These are phyloP conservation scores for Fissipunctia ypsillon DNA, from an alignment of 2,888 invertebrate species.

Conservation along the genomic window DNA sequence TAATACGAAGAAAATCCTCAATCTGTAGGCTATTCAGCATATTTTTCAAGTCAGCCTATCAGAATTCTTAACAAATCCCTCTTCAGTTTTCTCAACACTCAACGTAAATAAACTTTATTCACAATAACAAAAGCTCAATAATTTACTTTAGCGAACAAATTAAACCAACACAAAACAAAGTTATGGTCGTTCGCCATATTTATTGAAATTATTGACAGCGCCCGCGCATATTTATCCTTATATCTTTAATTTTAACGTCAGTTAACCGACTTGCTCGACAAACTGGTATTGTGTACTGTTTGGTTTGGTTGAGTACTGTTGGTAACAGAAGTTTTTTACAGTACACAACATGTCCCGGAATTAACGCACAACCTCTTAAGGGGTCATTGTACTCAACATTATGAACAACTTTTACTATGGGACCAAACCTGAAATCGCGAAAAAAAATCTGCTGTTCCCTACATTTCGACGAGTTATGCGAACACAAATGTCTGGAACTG, in stretches of 20 bases:
- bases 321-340: background rate
- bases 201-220: conserved; percentile 65
- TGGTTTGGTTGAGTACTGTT: conserved; percentile 40
- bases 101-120: conserved; percentile 23
- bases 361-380: too few relatives aligned
- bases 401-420: too few relatives aligned
- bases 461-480: too few relatives aligned
- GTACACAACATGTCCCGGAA: too few relatives aligned
- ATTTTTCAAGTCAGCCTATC: background rate
- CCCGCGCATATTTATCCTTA: conserved; percentile 59
- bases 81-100: background rate
- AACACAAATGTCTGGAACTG: too few relatives aligned
- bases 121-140: conserved; percentile 50
- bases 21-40: background rate
- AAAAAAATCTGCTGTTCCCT: too few relatives aligned
- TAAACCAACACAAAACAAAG: conserved; percentile 60
- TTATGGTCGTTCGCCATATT: conserved; percentile 59
- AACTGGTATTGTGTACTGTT: conserved; percentile 47
- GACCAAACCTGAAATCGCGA: too few relatives aligned
- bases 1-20: background rate
- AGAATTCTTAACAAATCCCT: background rate
- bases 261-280: conserved; percentile 46
- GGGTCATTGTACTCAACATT: too few relatives aligned
- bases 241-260: conserved; percentile 64
- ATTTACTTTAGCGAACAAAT: conserved; percentile 52